Base-by-base conservation (phyloP, 2,797 vertebrate species). In the Falco biarmicus region DNA sequence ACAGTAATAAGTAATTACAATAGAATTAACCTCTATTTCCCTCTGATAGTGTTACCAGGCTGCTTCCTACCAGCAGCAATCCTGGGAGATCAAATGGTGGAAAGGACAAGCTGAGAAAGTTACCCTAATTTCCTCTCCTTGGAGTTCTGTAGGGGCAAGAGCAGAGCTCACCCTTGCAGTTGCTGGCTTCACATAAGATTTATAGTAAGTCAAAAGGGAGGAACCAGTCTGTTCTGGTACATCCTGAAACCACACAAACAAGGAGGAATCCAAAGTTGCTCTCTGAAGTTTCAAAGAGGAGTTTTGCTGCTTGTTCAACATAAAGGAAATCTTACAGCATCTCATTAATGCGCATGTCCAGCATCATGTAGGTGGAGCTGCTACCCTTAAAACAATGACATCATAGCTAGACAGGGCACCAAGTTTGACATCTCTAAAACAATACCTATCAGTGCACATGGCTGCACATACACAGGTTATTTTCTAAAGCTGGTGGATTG, bases 21-120 rank as follows among this genome's bases (percentile, higher is more conserved):
- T 17, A 79, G 85, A 94, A 86, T 93, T 92, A 93, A 87, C 88
- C 26, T 48, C 57, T 80, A 2, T 83, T 93, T 92, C 8, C 76
- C 82, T 85, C 90, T 77, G 24, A 84, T 31, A 63, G 47, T 61
- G 60, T 88, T 69, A 75, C 26, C 61, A 75, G 84, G 57, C 68
- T 77, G 60, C 43, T 68, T 53, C 59, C 59, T 84, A 68, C 37
- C 34, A 63, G 50, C 57, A 74, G 22, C 56, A 77, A 3, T 11
- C 32, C 66, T 81, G 43, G 80, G 32, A 94, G 69, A 84, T n/a
- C 70, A 84, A 20, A 22, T 26, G 60, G 79, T 69, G 63, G 78
- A 92, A 81, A 93, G 73, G 61, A 28, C 63, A 91, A 71, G 39
- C 15, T 91, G 65, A 86, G 65, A 77, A 69, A 56, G 71, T 31